phyloP scores from a whole-genome alignment of 1,140 invertebrate species.

The Eupeodes corollae region DNA sequence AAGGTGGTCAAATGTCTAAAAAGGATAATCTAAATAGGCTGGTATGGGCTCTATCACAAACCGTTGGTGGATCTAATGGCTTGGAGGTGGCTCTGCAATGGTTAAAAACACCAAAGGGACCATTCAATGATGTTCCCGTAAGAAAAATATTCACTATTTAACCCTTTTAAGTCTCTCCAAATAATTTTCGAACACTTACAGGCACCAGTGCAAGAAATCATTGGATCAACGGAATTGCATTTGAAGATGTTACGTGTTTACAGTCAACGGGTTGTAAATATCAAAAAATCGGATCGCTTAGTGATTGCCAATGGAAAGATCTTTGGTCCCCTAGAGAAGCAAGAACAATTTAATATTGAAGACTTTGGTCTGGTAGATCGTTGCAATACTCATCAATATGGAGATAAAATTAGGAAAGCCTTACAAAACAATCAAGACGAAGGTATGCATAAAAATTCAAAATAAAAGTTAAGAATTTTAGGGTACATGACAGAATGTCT shows the following conservation, averaged over 20 bases:
- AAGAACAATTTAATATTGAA: conserved; percentile 75
- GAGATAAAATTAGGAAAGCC: conserved; percentile 63
- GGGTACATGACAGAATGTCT: too few species aligned
- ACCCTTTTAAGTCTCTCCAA: too few species aligned
- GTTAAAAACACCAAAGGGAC: conserved; percentile 41
- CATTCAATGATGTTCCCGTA: conserved; percentile 13
- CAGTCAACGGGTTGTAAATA: conserved; percentile 43
- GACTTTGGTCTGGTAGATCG: conserved; percentile 86
- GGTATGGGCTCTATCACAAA: conserved; percentile 48
- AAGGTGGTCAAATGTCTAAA: conserved; percentile 38
- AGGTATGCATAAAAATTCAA: conserved; percentile 18
- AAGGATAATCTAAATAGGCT: conserved; percentile 45
- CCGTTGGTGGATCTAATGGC: conserved; percentile 47
- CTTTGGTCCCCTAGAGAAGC: conserved; percentile 66
- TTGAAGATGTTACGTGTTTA: conserved; percentile 51
- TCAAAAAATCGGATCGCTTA: conserved; percentile 47
- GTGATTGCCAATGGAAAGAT: conserved; percentile 85
- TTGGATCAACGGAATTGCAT: conserved; percentile 40
- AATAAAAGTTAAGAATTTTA: too few species aligned
- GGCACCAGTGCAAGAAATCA: conserved; percentile 16
- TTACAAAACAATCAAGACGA: conserved; percentile 37
- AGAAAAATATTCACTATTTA: too few species aligned
- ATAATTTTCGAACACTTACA: too few species aligned
- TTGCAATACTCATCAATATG: conserved; percentile 58
- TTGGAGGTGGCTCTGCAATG: conserved; percentile 55